A percentile compares a stretch with the other conserved stretches of the same genome.
Evolutionary conservation across 2,113 vertebrate genomes (phyloP).

Genomic region (Myotis davidii): DNA sequence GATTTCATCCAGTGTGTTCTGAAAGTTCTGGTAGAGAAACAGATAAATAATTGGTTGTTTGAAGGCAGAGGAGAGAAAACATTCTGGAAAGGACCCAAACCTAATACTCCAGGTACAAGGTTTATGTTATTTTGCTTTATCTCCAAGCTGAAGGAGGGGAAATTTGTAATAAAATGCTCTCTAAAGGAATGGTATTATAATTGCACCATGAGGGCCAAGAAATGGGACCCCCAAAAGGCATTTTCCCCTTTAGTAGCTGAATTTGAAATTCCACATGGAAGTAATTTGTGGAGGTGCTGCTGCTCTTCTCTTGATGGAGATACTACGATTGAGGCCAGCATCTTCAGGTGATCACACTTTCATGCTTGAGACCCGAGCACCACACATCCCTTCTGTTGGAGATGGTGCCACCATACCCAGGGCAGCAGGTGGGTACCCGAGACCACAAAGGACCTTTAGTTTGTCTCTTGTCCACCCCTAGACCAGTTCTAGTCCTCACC

Average conservation of each 20-base stretch:
- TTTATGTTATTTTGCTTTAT: slow-evolving; percentile 2
- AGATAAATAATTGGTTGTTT: neutral
- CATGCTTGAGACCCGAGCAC: neutral
- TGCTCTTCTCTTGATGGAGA: neutral
- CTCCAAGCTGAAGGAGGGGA: neutral
- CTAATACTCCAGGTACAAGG: neutral
- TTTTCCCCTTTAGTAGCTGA: neutral
- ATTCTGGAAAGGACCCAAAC: neutral
- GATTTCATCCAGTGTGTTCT: neutral
- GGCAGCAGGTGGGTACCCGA: neutral
- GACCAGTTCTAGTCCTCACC: neutral
- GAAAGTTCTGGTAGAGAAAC: neutral
- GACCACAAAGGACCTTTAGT: neutral
- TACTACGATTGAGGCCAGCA: neutral
- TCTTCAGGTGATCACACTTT: neutral
- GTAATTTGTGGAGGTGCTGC: neutral
- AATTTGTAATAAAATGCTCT: neutral
- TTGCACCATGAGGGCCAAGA: neutral
- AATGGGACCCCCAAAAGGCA: neutral
- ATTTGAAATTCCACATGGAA: neutral
- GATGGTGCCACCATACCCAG: neutral
- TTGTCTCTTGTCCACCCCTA: neutral
- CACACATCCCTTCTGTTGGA: neutral
- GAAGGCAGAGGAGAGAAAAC: neutral
- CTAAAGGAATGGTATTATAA: neutral